Percentiles rank a stretch among this genome's conserved stretches.
phyloP scores from a whole-genome alignment of 2,113 vertebrate genomes.

The Microcebus lehilahytsara region DNA sequence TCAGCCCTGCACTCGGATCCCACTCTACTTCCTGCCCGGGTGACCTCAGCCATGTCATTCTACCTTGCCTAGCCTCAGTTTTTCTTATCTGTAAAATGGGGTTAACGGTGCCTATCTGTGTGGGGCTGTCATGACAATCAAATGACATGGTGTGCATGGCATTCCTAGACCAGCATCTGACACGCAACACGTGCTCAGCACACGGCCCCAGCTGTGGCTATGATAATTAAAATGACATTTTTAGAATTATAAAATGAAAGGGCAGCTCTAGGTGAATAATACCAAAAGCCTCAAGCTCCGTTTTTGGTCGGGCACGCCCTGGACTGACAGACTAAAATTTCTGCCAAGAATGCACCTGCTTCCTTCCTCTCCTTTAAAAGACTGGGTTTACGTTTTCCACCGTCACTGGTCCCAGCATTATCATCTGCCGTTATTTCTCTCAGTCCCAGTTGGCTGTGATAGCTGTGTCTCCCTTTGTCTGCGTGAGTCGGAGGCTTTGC shows the following conservation, averaged over 20 bases:
- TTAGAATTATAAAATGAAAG: background rate
- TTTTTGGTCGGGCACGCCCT: background rate
- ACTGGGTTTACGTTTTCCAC: background rate
- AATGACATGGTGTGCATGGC: background rate
- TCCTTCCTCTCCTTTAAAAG: background rate
- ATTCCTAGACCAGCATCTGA: background rate
- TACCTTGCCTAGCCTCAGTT: background rate
- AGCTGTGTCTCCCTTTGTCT: background rate
- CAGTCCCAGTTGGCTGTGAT: background rate
- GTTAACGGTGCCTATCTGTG: background rate
- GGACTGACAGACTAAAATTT: background rate
- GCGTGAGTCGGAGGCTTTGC: background rate
- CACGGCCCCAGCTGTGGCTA: background rate
- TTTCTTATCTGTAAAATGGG: background rate
- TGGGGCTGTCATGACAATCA: background rate
- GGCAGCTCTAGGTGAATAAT: background rate
- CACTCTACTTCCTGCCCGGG: background rate
- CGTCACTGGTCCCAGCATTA: background rate
- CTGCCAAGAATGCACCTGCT: background rate
- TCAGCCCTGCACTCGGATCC: background rate
- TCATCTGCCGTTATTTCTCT: background rate
- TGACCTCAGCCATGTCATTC: background rate
- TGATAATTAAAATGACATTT: background rate
- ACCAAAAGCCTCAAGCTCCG: background rate
- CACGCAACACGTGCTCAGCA: background rate